Evolutionary conservation across 2,113 vertebrate species (phyloP), one percentile per base, ranked within the genome.

Genomic region (Gadus chalcogrammus): DNA sequence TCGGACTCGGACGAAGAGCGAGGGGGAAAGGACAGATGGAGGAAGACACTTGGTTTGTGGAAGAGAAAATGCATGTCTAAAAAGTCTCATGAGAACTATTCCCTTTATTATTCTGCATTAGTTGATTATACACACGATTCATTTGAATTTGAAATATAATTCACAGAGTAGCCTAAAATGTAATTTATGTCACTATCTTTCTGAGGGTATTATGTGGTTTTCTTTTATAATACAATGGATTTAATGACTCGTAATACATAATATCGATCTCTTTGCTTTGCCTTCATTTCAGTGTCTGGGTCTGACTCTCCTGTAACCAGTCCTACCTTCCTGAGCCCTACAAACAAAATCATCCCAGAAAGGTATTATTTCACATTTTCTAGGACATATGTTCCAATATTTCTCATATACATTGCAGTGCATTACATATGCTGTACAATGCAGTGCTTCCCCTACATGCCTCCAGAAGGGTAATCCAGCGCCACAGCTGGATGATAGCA

Each of bases 1-100:
- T 94, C 91, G 0, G 94, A 94, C 24, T 93, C 94, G n/a, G 94
- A 95, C 61, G 86, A 77, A 62, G 92, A 93, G 71, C 78, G 28
- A 15, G 61, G 73, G 61, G 59, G 27, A 64, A 77, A n/a, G 61
- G 71, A 77, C 12, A 61, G 63, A 67, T 64, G 66, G 65, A 61
- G 0, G 6, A 85, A 74, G 24, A 2, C 63, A 64, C 15, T 61
- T n/a, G 84, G 84, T 90, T 80, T 68, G 73, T 72, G 28, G 59
- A 48, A 11, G 42, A 48, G 55, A 58, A 58, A 58, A 17, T 58
- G n/a, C 55, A 13, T 58, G n/a, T n/a, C 15, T 58, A 17, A 56
- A 56, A 56, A 17, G 15, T 56, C 11, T 56, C 55, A 58, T 58
- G n/a, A 17, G 15, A 18, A 17, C 55, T 0, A n/a, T 58, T 5